Conservation (phyloP, 2,113 vertebrate species). For the Vimba vimba region DNA sequence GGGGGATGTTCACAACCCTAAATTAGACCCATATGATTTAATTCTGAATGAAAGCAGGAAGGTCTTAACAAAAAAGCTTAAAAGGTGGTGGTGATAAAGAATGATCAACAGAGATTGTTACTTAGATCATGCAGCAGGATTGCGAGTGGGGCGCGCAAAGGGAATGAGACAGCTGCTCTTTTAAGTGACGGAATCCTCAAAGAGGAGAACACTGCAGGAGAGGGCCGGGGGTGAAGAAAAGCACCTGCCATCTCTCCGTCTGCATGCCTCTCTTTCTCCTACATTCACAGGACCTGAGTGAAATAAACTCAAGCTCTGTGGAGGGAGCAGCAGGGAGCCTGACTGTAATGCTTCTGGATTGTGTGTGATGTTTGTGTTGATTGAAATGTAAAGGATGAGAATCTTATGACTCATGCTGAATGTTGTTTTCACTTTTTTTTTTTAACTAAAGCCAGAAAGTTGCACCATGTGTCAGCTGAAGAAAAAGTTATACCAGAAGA, state of each 20-base stretch:
- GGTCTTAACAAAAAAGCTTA: constrained; percentile 3
- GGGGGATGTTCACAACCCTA: constrained; percentile 22
- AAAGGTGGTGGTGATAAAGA: not conserved
- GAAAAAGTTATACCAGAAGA: not conserved
- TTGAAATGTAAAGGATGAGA: constrained; percentile 30
- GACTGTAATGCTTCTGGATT: constrained; percentile 12
- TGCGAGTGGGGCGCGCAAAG: not conserved
- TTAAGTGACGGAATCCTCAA: constrained; percentile 47
- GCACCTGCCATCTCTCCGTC: constrained; percentile 48
- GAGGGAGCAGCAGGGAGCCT: constrained; percentile 38
- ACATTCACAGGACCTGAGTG: constrained; percentile 26
- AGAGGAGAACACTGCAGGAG: constrained; percentile 43
- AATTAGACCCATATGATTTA: constrained; percentile 45
- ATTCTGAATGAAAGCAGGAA: constrained; percentile 43
- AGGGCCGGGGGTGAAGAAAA: constrained; percentile 42
- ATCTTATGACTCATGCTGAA: not conserved
- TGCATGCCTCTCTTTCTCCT: not conserved
- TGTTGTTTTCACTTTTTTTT: constrained; percentile 9
- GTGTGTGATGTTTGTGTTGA: constrained; percentile 36
- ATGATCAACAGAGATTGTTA: not conserved
- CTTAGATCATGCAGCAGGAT: constrained; percentile 1
- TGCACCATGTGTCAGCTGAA: not conserved
- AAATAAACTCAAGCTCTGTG: constrained; percentile 12
- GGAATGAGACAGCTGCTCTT: constrained; percentile 52
- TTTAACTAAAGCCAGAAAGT: not conserved